These are phyloP conservation scores for Microcebus murinus DNA, from an alignment of 2,113 vertebrate genomes.

Conservation along the genomic window DNA sequence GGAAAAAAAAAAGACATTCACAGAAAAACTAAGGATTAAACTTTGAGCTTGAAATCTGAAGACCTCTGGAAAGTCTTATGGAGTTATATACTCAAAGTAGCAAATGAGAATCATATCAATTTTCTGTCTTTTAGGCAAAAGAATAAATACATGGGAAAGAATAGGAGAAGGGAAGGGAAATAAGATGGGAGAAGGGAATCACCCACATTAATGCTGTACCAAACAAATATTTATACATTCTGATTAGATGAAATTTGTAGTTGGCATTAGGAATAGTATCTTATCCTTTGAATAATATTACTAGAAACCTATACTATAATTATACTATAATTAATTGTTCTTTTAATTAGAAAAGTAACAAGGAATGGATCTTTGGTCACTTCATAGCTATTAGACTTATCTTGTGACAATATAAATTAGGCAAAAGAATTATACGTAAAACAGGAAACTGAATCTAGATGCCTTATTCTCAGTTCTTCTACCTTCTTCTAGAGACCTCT, in stretches of 20 bases:
- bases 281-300: conserved; percentile 16
- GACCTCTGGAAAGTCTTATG: conserved; percentile 53
- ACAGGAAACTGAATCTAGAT: conserved; percentile 13
- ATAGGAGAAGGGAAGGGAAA: conserved; percentile 19
- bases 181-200: conserved; percentile 55
- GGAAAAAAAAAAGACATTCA: background rate
- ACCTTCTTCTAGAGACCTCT: conserved; percentile 16
- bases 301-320: conserved; percentile 43
- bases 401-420: conserved; percentile 22
- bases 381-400: background rate
- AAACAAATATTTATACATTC: conserved; percentile 57
- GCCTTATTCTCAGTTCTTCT: background rate
- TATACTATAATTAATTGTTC: conserved; percentile 36
- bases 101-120: conserved; percentile 10
- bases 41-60: conserved; percentile 57
- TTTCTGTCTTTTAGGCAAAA: conserved; percentile 53
- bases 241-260: conserved; percentile 53
- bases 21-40: conserved; percentile 52
- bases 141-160: background rate
- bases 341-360: conserved; percentile 51
- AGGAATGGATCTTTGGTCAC: conserved; percentile 66
- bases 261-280: conserved; percentile 53
- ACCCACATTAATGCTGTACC: conserved; percentile 39
- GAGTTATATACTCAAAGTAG: conserved; percentile 1
- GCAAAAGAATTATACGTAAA: conserved; percentile 19